phyloP scores from a whole-genome alignment of 2,113 vertebrate species.

The Callopanchax toddi region DNA sequence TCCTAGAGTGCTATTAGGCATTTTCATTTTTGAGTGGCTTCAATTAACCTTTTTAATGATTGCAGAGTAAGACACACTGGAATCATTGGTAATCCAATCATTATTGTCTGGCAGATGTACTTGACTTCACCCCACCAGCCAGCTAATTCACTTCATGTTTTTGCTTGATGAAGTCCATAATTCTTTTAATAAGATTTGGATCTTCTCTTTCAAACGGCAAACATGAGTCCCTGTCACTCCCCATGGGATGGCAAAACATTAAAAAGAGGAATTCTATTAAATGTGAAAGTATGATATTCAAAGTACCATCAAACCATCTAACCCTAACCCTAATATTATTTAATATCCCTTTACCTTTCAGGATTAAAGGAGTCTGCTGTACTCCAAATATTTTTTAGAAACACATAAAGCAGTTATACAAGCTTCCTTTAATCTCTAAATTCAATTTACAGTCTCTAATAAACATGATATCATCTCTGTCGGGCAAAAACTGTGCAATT shows the following conservation, averaged over 20 bases:
- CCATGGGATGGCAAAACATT: neutral
- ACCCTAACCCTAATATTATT: no score
- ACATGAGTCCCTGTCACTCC: constrained; percentile 1
- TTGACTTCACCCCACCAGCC: constrained; percentile 48
- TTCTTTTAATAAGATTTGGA: constrained; percentile 49
- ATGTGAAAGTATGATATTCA: neutral
- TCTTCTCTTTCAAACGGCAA: constrained; percentile 38
- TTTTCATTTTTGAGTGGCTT: constrained; percentile 60
- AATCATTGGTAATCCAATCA: constrained; percentile 69
- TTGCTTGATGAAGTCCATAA: constrained; percentile 57
- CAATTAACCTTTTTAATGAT: constrained; percentile 72
- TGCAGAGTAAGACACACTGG: constrained; percentile 42
- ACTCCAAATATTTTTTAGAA: no score
- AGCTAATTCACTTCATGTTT: constrained; percentile 51
- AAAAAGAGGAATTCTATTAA: no score
- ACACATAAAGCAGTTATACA: no score
- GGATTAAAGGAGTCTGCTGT: no score
- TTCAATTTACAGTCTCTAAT: no score
- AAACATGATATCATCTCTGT: no score
- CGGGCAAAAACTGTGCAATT: no score
- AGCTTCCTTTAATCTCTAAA: no score
- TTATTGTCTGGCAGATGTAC: constrained; percentile 62
- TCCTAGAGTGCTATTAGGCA: constrained; percentile 47
- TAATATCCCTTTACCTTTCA: no score
- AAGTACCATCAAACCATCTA: no score